A percentile compares a stretch with the other conserved stretches of the same genome.
Conservation (phyloP, 2,888 invertebrate species). For the Andrena fulva region DNA sequence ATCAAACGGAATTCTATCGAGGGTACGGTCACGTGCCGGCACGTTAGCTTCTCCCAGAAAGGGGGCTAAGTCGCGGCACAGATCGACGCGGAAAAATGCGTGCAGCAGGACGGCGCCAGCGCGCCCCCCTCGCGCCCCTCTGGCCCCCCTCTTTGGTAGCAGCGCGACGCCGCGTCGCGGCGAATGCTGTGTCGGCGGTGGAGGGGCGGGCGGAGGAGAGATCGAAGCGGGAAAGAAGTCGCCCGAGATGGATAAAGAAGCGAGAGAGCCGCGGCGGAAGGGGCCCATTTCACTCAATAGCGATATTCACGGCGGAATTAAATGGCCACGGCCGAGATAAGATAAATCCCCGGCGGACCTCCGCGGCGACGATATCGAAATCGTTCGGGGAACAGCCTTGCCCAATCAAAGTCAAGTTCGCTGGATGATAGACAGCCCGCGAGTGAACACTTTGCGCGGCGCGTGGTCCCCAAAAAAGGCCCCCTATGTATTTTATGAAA, state of each 20-base stretch:
- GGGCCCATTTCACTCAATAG: constrained; percentile 14
- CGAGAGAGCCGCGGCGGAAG: constrained; percentile 20
- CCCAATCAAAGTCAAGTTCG: constrained; percentile 42
- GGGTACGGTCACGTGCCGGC: constrained; percentile 40
- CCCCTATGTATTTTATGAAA: no score
- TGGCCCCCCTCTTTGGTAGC: constrained; percentile 12
- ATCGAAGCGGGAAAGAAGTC: not conserved
- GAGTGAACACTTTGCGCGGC: no score
- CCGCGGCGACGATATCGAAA: constrained; percentile 26
- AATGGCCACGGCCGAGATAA: constrained; percentile 32
- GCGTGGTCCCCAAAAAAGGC: no score
- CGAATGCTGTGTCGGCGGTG: not conserved
- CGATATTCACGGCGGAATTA: constrained; percentile 23
- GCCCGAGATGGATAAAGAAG: constrained; percentile 13
- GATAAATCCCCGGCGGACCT: constrained; percentile 31
- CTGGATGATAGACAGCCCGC: not conserved
- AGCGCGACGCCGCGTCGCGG: constrained; percentile 28
- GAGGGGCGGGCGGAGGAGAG: constrained; percentile 21
- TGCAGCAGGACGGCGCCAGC: constrained; percentile 76
- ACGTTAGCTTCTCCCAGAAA: constrained; percentile 53
- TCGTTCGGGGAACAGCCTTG: constrained; percentile 18
- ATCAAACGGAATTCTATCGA: constrained; percentile 12
- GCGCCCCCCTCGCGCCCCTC: constrained; percentile 36
- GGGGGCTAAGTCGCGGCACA: constrained; percentile 48
- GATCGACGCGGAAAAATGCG: constrained; percentile 68